Base-by-base conservation (phyloP, 2,113 vertebrate species). In the Gallinago undulata region DNA sequence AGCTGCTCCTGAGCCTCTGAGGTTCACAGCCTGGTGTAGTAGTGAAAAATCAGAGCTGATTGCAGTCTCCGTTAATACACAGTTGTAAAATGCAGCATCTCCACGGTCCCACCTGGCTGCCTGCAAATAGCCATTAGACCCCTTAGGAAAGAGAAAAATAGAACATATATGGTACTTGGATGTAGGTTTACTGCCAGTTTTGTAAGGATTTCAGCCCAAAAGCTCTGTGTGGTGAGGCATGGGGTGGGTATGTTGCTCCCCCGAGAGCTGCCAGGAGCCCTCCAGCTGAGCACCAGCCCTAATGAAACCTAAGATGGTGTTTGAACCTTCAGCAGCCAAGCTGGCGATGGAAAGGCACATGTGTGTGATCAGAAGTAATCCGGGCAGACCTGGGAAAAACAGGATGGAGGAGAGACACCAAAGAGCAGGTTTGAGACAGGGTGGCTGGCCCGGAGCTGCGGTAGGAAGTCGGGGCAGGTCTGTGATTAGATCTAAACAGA, bases 191-290 rank as follows among this genome's bases (percentile, higher is more conserved):
- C 33, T 50, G 50, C 6, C 19, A 27, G 35, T 13, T 74, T 39
- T 75, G 39, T 39, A 5, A 31, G 47, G 53, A 9, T 79, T 82
- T 59, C 51, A n/a, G n/a, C 48, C 50, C 53, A 37, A 35, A 25
- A 78, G n/a, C 0, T 0, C 19, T 19, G 53, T 53, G 55, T 13
- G 41, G 9, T 5, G 37, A 19, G 41, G 43, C 14, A 18, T 2
- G 6, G 55, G 27, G 39, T 0, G 3, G 18, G 33, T 2, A 1
- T 2, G 6, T 4, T 0, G 1, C 55, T 45, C 37, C 57, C 47
- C 3, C 1, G 7, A 31, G 43, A 43, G n/a, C 6, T 27, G 39
- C 48, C 55, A 9, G 1, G 0, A 70, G 50, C 35, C 22, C 45
- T 47, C 10, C 33, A 41, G 31, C 33, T 16, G 19, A 62, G 50